Percentiles rank a stretch among this genome's conserved stretches.
Evolutionary conservation across 2,113 vertebrate species (phyloP).

Genomic region (Panurus biarmicus): DNA sequence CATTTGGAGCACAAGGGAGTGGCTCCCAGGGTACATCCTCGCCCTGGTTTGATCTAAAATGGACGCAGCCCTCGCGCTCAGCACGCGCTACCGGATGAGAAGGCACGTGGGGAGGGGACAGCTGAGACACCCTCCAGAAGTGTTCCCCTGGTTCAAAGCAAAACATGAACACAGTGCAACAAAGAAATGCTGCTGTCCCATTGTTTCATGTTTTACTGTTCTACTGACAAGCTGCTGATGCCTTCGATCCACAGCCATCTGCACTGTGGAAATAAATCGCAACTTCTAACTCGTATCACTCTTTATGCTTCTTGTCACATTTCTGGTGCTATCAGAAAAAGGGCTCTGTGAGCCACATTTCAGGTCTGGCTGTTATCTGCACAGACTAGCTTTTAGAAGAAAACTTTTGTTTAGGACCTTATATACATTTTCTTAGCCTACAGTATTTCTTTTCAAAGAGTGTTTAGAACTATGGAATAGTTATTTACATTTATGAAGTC

Average conservation of each 20-base stretch:
- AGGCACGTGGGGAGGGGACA: not conserved
- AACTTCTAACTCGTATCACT: not conserved
- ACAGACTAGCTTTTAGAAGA: not conserved
- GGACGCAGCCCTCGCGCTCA: accelerated
- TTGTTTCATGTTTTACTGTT: not conserved
- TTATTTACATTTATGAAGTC: not conserved
- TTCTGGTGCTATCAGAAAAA: not conserved
- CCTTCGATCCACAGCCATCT: not conserved
- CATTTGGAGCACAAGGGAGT: not conserved
- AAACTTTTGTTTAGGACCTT: not conserved
- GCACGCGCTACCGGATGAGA: accelerated
- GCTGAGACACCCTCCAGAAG: not conserved
- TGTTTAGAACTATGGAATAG: not conserved
- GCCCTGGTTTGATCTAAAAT: not conserved
- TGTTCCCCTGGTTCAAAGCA: not conserved
- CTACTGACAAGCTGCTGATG: not conserved
- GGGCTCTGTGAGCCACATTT: not conserved
- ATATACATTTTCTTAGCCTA: not conserved
- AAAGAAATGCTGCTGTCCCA: accelerated
- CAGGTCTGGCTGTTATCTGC: not conserved
- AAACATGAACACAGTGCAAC: not conserved
- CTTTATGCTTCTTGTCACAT: not conserved
- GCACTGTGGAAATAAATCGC: not conserved
- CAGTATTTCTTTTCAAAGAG: not conserved
- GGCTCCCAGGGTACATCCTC: not conserved